Conservation (phyloP, 2,888 invertebrate species). For the Drosophila putrida region DNA sequence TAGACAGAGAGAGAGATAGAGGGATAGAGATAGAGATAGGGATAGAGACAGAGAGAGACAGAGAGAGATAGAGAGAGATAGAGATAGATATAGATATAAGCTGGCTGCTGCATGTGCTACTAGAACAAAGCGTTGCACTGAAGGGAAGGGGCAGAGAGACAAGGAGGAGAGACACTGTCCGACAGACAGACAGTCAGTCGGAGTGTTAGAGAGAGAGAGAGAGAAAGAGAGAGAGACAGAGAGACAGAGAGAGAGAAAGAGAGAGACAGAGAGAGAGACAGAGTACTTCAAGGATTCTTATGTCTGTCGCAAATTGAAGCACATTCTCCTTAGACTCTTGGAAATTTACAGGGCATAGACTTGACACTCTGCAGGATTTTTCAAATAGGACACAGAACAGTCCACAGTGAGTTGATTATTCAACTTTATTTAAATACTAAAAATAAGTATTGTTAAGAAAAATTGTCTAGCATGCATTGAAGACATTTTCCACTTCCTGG, state of each 20-base stretch:
- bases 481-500: slow-evolving; percentile 4
- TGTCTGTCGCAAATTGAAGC: neutral
- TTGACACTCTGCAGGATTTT: neutral
- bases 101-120: too few species aligned
- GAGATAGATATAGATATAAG: too few species aligned
- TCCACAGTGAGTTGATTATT: neutral
- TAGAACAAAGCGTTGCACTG: slow-evolving; percentile 39
- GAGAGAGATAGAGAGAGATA: too few species aligned
- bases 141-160: neutral
- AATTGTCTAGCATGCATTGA: slow-evolving; percentile 9
- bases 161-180: neutral
- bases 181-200: slow-evolving; percentile 11
- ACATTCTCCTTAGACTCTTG: neutral
- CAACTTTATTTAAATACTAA: neutral
- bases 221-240: too few species aligned
- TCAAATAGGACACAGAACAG: neutral
- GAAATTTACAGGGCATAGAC: neutral
- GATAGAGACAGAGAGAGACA: too few species aligned
- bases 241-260: too few species aligned
- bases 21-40: too few species aligned
- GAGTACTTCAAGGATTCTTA: neutral
- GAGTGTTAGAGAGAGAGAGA: slow-evolving; percentile 20
- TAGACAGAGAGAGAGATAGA: too few species aligned
- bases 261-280: too few species aligned
- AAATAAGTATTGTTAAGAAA: neutral